These are phyloP conservation scores for Caenorhabditis brenneri DNA, from an alignment of 1,140 invertebrate genomes.

Conservation along the genomic window DNA sequence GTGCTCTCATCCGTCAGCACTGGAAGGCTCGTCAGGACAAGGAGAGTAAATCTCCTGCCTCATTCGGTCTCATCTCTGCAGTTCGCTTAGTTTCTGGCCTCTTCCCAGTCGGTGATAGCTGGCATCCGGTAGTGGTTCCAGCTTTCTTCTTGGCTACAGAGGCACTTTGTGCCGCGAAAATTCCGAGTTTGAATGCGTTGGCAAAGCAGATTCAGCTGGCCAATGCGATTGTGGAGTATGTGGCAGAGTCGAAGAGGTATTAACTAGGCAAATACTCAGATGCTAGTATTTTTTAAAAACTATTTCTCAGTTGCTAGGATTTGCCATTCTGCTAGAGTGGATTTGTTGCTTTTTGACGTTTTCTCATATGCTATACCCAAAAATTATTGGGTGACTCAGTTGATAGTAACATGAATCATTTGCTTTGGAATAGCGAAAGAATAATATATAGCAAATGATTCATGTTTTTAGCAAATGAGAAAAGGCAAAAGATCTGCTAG, in stretches of 20 bases:
- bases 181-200: constrained; percentile 30
- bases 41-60: background rate
- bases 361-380: no score
- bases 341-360: no score
- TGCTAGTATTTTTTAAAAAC: no score
- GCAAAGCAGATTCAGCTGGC: constrained; percentile 43
- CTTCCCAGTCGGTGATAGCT: constrained; percentile 54
- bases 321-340: no score
- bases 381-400: no score
- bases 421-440: no score
- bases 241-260: constrained; percentile 55
- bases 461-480: no score
- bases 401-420: no score
- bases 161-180: constrained; percentile 15
- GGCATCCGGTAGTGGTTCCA: constrained; percentile 55
- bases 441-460: no score
- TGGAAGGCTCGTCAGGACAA: constrained; percentile 17
- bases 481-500: no score
- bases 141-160: constrained; percentile 51
- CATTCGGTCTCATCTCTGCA: constrained; percentile 23
- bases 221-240: constrained; percentile 53
- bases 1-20: constrained; percentile 45
- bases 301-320: no score
- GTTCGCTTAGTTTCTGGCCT: constrained; percentile 47
- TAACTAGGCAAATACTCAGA: no score